These are phyloP conservation scores for Enteromius anoplus DNA, from an alignment of 2,797 vertebrate genomes.

Conservation along the genomic window DNA sequence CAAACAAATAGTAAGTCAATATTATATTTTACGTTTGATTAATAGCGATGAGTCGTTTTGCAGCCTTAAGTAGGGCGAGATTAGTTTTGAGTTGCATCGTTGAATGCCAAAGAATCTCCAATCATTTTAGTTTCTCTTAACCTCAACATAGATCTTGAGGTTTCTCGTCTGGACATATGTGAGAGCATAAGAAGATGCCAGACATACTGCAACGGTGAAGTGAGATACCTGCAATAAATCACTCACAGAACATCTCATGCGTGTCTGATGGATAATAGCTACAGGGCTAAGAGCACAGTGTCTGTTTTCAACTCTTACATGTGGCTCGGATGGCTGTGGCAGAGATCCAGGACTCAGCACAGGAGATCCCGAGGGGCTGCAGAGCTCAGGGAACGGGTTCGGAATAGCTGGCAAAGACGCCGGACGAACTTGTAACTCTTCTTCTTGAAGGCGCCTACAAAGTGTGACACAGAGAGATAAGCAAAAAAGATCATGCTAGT, in stretches of 20 bases:
- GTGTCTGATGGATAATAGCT: conserved; percentile 23
- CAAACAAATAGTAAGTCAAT: no score
- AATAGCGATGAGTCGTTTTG: no score
- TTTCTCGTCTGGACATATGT: background rate
- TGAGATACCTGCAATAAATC: conserved; percentile 28
- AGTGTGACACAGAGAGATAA: conserved; percentile 60
- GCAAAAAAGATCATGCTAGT: background rate
- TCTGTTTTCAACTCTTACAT: conserved; percentile 68
- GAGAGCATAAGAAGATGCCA: background rate
- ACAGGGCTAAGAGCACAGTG: background rate
- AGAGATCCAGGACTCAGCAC: conserved; percentile 81
- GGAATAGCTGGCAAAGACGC: conserved; percentile 96
- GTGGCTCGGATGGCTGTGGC: conserved; percentile 76
- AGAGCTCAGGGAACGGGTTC: conserved; percentile 96
- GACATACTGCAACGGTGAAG: background rate
- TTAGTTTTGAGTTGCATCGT: background rate
- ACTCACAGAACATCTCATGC: background rate
- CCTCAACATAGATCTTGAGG: background rate
- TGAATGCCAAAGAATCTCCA: background rate
- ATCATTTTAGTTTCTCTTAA: background rate
- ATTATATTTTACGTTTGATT: no score
- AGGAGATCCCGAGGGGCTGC: conserved; percentile 85
- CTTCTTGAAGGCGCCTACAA: conserved; percentile 89
- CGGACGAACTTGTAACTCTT: conserved; percentile 87
- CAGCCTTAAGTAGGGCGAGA: background rate